Conservation (phyloP, 2,888 invertebrate species). For the Carpatolechia fugitivella region DNA sequence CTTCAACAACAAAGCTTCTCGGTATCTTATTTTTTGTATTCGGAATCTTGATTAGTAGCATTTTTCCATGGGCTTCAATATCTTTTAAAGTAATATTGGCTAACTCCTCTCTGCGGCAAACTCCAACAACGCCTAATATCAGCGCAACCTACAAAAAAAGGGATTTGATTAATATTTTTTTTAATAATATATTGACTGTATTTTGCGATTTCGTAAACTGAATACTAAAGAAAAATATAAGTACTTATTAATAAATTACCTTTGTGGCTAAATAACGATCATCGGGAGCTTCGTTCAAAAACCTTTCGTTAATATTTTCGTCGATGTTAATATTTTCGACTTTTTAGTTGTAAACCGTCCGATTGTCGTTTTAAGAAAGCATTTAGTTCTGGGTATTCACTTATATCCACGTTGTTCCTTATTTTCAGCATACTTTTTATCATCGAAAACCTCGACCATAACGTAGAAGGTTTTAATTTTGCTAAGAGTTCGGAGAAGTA, state of each 20-base stretch:
- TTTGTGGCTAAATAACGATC: conserved; percentile 13
- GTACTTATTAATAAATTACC: conserved; percentile 8
- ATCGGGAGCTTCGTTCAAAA: conserved; percentile 21
- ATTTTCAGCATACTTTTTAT: conserved; percentile 9
- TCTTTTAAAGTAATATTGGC: conserved; percentile 18
- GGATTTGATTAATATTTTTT: conserved; percentile 5
- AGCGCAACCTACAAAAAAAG: conserved; percentile 6
- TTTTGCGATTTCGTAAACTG: too few relatives aligned
- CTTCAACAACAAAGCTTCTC: conserved; percentile 11
- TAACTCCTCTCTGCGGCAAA: conserved; percentile 12
- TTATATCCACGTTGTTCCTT: conserved; percentile 14
- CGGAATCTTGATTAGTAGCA: conserved; percentile 17
- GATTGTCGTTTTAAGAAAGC: too few relatives aligned
- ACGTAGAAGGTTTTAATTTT: not conserved
- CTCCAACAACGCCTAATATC: conserved; percentile 1
- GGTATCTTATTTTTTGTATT: conserved; percentile 14
- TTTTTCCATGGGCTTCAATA: conserved; percentile 15
- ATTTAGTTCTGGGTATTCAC: conserved; percentile 10
- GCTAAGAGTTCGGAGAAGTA: too few relatives aligned
- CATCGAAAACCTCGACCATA: conserved; percentile 7
- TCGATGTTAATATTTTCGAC: conserved; percentile 14
- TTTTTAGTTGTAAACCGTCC: conserved; percentile 18
- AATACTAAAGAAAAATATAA: too few relatives aligned
- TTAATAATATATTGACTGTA: conserved; percentile 1
- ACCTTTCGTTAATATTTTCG: conserved; percentile 18